Evolutionary conservation across 2,888 invertebrate species (phyloP), one percentile per base, ranked within the genome.

Genomic region (Nowickia ferox): DNA sequence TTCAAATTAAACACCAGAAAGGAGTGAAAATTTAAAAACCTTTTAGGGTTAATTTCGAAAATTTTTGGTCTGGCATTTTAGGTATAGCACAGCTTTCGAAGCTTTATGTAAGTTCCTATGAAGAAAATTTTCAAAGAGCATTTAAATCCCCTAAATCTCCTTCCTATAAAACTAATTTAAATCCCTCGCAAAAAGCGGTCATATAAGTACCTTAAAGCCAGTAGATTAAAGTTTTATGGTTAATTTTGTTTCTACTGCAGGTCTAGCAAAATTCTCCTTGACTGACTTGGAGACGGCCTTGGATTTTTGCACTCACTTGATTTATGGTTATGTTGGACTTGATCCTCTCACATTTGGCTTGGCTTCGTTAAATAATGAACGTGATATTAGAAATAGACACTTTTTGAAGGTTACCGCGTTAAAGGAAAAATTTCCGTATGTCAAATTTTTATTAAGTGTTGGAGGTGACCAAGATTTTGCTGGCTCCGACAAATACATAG

Each of bases 281-380:
- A 91, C 94, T 46, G 97, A 97, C 90, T 89, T 97, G 90, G 96
- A 96, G 87, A 95, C 96, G 1, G 96, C 96, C 0, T 92, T 97
- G n/a, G 94, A 95, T 13, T 95, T 96, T 92, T 97, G 97, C 93
- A 96, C 96, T 0, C 96, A 97, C 91, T 90, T 97, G 86, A 93
- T 97, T 17, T 97, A 97, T 90, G 96, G 96, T 61, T 96, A 94
- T 90, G 96, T 96, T 30, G 96, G 96, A 10, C 94, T 97, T 68
- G 95, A 96, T 88, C 93, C 95, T 6, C 95, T 95, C 30, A 95
- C 94, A 69, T 95, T 94, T 92, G 96, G 96, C 92, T 93, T 96
- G 89, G 93, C 95, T 22, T 94, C 97, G 0, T 92, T 96, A 38
- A 95, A 96, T 89, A 95, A 96, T 87, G 94, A 94, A 88, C 93